Percentiles rank a stretch among this genome's conserved stretches.
Conservation (phyloP, 2,888 invertebrate species). For the Buathra laborator region DNA sequence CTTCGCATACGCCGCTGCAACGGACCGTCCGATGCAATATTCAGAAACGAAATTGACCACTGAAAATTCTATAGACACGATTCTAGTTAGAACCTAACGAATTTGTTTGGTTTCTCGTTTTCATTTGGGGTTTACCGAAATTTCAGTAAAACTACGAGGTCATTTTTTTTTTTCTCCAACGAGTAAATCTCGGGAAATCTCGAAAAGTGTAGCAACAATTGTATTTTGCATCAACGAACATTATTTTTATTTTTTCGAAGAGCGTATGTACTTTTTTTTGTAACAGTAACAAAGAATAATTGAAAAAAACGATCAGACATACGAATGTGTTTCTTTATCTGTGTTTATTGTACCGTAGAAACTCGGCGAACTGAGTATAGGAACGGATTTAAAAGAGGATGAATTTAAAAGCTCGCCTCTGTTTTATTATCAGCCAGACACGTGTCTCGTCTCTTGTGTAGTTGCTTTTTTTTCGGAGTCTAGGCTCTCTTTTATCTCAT, state of each 20-base stretch:
- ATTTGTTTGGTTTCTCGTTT: background rate
- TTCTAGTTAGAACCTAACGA: background rate
- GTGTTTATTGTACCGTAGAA: background rate
- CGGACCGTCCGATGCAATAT: background rate
- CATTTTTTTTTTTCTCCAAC: too few species aligned
- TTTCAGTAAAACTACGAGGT: background rate
- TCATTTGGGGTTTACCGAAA: background rate
- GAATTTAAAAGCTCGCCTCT: slow-evolving; percentile 45
- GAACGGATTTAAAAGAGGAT: slow-evolving; percentile 53
- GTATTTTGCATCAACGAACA: too few species aligned
- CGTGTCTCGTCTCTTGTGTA: slow-evolving; percentile 49
- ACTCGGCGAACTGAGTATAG: background rate
- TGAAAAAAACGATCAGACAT: background rate
- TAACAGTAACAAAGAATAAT: slow-evolving; percentile 4
- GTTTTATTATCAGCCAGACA: slow-evolving; percentile 62
- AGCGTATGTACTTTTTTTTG: background rate
- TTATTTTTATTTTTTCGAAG: background rate
- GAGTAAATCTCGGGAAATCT: too few species aligned
- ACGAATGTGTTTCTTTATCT: slow-evolving; percentile 5
- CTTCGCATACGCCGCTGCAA: background rate
- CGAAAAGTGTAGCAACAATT: too few species aligned
- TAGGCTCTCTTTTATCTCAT: slow-evolving; percentile 62
- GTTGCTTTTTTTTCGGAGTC: slow-evolving; percentile 26
- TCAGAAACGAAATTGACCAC: background rate
- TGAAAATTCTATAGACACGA: background rate